Base-by-base conservation (phyloP, 2,888 invertebrate genomes). In the Trypoxylon attenuatum region DNA sequence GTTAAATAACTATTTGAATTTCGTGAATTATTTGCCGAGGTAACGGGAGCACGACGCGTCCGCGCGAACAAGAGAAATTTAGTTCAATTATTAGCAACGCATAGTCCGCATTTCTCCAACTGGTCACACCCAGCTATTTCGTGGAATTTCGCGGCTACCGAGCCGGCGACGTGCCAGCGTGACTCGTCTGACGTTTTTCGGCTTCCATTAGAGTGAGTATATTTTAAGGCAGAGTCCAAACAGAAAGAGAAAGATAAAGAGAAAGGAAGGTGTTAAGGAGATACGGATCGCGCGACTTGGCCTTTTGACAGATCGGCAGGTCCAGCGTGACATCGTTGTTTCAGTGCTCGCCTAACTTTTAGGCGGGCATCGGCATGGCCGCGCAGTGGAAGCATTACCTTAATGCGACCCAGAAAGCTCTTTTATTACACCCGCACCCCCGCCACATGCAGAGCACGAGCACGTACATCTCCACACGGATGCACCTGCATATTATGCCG, bases 401-500 rank as follows among this genome's bases (percentile, higher is more conserved):
- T 84, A 84, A 84, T 81, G 84, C 79, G 79, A 80, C 82, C 82
- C 73, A 82, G 82, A 84, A 84, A 83, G 78, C 81, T 79, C 82
- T 82, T 83, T 82, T 83, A 81, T 82, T 82, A 78, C 70, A 69
- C 72, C 63, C 64, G 70, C 69, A 52, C 59, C 65, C 52, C 8
- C 54, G 8, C 25, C 8, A 13, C 33, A 3, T 6, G 5, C 33
- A n/a, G 33, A 13, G n/a, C 13, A 33, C 33, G 33, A 13, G 8
- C 5, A 13, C 8, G 33, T 33, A 51, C 52, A 56, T 51, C 41
- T 53, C 57, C 62, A 46, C 46, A 19, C 15, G 41, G 55, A 61
- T 62, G 42, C 22, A 41, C 38, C 15, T 43, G 15, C 18, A 45
- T 13, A 25, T 13, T 45, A 38, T 18, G 21, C 38, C 29, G 22